phyloP scores from a whole-genome alignment of 2,888 invertebrate species.

The Physocephala rufipes region DNA sequence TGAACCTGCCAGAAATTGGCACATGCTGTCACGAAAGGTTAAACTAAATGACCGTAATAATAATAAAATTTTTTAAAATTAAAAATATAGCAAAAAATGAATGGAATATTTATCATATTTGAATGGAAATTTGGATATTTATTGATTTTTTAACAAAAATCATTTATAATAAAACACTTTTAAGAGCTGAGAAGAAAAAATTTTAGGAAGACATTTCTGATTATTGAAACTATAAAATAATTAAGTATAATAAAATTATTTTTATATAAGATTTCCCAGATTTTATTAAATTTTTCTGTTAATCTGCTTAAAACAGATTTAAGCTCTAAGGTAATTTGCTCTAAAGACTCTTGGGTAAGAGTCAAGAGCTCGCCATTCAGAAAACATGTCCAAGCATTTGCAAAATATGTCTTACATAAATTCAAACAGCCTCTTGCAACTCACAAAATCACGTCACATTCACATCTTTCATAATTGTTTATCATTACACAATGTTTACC shows the following conservation, averaged over 20 bases:
- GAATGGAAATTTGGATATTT: too few species aligned
- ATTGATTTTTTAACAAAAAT: too few species aligned
- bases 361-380: conserved; percentile 1
- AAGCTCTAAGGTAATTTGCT: too few species aligned
- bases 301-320: not conserved
- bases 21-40: too few species aligned
- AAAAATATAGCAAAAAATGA: too few species aligned
- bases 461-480: not conserved
- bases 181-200: not conserved
- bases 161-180: too few species aligned
- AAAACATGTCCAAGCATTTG: conserved; percentile 6
- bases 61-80: too few species aligned
- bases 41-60: too few species aligned
- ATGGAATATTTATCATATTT: too few species aligned
- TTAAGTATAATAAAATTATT: not conserved
- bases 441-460: not conserved
- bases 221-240: not conserved
- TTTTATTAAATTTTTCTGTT: not conserved
- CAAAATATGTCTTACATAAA: not conserved
- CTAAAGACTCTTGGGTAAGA: not conserved
- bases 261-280: too few species aligned
- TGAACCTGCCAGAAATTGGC: too few species aligned
- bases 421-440: not conserved
- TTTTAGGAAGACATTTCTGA: too few species aligned
- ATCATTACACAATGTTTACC: not conserved